A percentile compares a stretch with the other conserved stretches of the same genome.
phyloP scores from a whole-genome alignment of 2,113 vertebrate genomes.

The Eublepharis macularius region DNA sequence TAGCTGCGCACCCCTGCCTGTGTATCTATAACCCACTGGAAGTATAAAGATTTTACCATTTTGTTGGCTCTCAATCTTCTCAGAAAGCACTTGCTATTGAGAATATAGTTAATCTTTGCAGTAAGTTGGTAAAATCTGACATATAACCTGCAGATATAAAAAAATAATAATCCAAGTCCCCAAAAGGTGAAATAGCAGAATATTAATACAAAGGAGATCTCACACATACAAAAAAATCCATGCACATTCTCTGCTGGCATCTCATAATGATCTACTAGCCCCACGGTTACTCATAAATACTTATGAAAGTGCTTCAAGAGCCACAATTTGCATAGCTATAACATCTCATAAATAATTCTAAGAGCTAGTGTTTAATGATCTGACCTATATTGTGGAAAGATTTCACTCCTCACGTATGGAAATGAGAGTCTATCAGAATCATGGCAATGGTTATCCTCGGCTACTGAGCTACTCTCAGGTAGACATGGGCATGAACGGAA shows the following conservation, averaged over 20 bases:
- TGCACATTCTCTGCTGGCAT: background rate
- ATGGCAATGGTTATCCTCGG: background rate
- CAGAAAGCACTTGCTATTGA: background rate
- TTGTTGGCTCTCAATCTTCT: background rate
- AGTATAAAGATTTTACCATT: background rate
- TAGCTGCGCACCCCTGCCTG: no score
- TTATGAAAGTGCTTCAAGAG: conserved; percentile 49
- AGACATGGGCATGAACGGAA: no score
- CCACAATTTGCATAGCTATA: conserved; percentile 56
- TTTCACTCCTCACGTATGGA: conserved; percentile 37
- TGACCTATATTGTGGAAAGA: conserved; percentile 38
- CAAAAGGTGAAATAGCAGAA: background rate
- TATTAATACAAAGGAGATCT: background rate
- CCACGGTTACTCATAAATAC: conserved; percentile 45
- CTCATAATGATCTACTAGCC: background rate
- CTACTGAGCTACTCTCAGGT: background rate
- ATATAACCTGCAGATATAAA: background rate
- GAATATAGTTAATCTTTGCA: background rate
- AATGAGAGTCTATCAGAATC: conserved; percentile 10
- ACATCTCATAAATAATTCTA: conserved; percentile 67
- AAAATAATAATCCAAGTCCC: background rate
- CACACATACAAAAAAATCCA: background rate
- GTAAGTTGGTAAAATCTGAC: background rate
- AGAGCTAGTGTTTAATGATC: conserved; percentile 54
- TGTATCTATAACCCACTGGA: background rate